A percentile compares a stretch with the other conserved stretches of the same genome.
These are phyloP conservation scores for Myotis vivesi DNA, from an alignment of 2,797 vertebrate species.

Conservation along the genomic window DNA sequence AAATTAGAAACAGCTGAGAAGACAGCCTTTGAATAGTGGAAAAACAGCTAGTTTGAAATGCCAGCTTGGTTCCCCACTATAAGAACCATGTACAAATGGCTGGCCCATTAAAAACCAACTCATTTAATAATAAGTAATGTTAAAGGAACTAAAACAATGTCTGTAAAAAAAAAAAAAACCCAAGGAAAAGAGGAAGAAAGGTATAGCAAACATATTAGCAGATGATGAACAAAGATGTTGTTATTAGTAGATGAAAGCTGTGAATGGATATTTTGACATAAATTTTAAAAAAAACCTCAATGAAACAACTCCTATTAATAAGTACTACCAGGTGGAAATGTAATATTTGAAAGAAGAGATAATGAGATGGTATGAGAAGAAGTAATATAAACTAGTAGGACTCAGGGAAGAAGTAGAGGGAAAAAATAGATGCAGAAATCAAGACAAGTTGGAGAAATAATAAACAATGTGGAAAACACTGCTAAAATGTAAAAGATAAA, in stretches of 20 bases:
- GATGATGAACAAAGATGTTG: not conserved
- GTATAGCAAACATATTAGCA: not conserved
- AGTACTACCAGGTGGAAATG: not conserved
- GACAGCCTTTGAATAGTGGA: not conserved
- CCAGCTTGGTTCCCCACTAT: not conserved
- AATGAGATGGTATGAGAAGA: not conserved
- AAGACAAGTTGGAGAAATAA: not conserved
- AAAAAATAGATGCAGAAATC: not conserved
- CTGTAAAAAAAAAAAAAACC: not conserved
- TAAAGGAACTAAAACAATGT: not conserved
- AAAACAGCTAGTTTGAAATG: not conserved
- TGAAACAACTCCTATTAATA: not conserved
- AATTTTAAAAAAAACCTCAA: not conserved
- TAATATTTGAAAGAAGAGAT: not conserved
- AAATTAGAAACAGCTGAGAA: not conserved
- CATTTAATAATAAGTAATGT: not conserved
- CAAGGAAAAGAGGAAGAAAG: not conserved
- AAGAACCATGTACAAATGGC: not conserved
- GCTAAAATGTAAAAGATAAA: not conserved
- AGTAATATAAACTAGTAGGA: not conserved
- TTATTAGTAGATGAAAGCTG: not conserved
- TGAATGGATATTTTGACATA: not conserved
- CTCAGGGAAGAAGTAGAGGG: not conserved
- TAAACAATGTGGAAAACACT: not conserved
- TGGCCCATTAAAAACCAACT: not conserved